phyloP scores from a whole-genome alignment of 2,888 invertebrate species.

The Drosophila limbata region DNA sequence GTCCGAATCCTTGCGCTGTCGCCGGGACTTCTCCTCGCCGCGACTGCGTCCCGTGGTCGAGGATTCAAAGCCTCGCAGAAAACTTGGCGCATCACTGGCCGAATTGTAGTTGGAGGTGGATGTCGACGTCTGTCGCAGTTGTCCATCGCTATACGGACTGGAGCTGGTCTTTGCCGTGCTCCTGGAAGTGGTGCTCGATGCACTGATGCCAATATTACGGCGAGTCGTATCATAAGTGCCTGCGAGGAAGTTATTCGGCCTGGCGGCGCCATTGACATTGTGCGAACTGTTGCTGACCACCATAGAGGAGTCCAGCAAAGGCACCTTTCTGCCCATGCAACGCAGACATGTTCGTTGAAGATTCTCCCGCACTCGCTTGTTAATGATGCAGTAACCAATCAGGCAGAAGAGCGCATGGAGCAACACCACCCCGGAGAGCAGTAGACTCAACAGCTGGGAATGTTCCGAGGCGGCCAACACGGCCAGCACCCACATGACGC shows the following conservation, averaged over 20 bases:
- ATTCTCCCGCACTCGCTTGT: slow-evolving; percentile 93
- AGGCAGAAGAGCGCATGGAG: slow-evolving; percentile 93
- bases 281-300: slow-evolving; percentile 91
- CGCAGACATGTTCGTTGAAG: slow-evolving; percentile 87
- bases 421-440: slow-evolving; percentile 91
- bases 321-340: slow-evolving; percentile 93
- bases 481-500: slow-evolving; percentile 94
- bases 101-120: slow-evolving; percentile 95
- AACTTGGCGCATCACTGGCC: slow-evolving; percentile 91
- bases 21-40: slow-evolving; percentile 82
- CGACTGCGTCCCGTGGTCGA: slow-evolving; percentile 74
- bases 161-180: slow-evolving; percentile 98
- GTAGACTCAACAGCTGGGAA: slow-evolving; percentile 90
- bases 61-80: slow-evolving; percentile 87
- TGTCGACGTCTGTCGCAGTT: slow-evolving; percentile 92
- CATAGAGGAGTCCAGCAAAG: slow-evolving; percentile 91
- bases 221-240: slow-evolving; percentile 87
- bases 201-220: slow-evolving; percentile 95
- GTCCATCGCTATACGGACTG: slow-evolving; percentile 95
- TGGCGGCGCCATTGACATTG: slow-evolving; percentile 87
- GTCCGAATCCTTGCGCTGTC: slow-evolving; percentile 89
- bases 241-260: slow-evolving; percentile 83
- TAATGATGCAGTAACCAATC: slow-evolving; percentile 94
- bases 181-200: slow-evolving; percentile 96
- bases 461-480: slow-evolving; percentile 91